Evolutionary conservation across 2,113 vertebrate genomes (phyloP), one percentile per base, ranked within the genome.

Genomic region (Strigops habroptila): DNA sequence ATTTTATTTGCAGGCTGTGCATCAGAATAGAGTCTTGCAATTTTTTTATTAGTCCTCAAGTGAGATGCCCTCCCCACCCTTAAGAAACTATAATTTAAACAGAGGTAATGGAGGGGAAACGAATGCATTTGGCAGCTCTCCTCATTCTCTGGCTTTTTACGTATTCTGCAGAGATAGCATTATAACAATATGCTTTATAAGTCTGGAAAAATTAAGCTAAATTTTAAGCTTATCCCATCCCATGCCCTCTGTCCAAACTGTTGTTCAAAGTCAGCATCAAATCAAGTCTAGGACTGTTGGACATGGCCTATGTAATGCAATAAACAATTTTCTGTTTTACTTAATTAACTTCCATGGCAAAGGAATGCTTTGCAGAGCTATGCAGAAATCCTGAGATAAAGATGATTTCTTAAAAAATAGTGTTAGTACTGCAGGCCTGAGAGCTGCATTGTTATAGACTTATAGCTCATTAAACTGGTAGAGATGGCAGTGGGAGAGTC

Each of bases 11-110:
- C 88, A 91, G 53, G 68, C 83, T 92, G 82, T 83, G 67, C 48
- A 44, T 21, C 55, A 51, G 57, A 93, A 71, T 52, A 37, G 43
- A 80, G 53, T 85, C 79, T 76, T 93, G 80, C 63, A n/a, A 46
- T 71, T 77, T 94, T 93, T 90, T 82, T 64, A 77, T 89, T 89
- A 87, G 76, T 53, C 74, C 73, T 88, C 52, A 73, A 90, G 65
- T 91, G 65, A 89, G 91, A 88, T 94, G 85, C 77, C 74, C 85
- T 94, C 6, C 4, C 35, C 3, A 11, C 49, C 95, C 89, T 91
- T 95, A 73, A 95, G 63, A 91, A 94, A 91, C 51, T 93, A 2
- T 68, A 74, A 91, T 86, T 96, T 63, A 82, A 95, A 88, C 73
- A 83, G 70, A 88, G 70, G 70, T 80, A 87, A 52, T 48, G 31